Evolutionary conservation across 1,140 invertebrate species (phyloP), one percentile per base, ranked within the genome.

Genomic region (Bombus difficillimus): DNA sequence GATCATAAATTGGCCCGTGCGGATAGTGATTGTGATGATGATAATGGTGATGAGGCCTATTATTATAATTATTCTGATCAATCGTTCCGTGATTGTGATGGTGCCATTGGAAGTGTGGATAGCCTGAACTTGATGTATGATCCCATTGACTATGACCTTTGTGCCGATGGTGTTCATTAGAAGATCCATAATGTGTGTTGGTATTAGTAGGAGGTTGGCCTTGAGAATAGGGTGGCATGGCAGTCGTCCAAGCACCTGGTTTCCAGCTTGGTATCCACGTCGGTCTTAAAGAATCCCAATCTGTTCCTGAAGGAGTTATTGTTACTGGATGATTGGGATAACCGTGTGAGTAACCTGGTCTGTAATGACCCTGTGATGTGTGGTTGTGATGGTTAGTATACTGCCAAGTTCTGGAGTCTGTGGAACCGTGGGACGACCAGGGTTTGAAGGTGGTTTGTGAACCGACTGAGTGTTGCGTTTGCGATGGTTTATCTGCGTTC

Each of bases 401-500:
- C 12, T 64, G 57, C 68, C 78, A 74, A 76, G 18, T 28, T 41
- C 47, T 41, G 15, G 85, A 53, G 4, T 64, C 66, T 22, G 39
- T 34, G 28, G 72, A 59, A 32, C 47, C 22, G 39, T 37, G 53
- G 22, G 64, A 71, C 15, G 69, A 25, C 86, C 88, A 77, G 37
- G 66, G 57, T 68, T 34, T 68, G 15, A 22, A 10, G 15, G 28
- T 69, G 3, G 81, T 68, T 59, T 73, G 43, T 34, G 81, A 80
- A 15, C 6, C 64, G 32, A 47, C 15, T 12, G 32, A 41, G 6
- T 47, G 80, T 28, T 72, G 66, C n/a, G 25, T 71, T 22, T 64
- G 39, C 18, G 22, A 47, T 41, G 47, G 8, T 75, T 82, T 87
- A 37, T 85, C 89, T 90, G 12, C n/a, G 39, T 57, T 69, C 10